A percentile compares a stretch with the other conserved stretches of the same genome.
Evolutionary conservation across 2,888 invertebrate species (phyloP).

Genomic region (Neelides folsomi): DNA sequence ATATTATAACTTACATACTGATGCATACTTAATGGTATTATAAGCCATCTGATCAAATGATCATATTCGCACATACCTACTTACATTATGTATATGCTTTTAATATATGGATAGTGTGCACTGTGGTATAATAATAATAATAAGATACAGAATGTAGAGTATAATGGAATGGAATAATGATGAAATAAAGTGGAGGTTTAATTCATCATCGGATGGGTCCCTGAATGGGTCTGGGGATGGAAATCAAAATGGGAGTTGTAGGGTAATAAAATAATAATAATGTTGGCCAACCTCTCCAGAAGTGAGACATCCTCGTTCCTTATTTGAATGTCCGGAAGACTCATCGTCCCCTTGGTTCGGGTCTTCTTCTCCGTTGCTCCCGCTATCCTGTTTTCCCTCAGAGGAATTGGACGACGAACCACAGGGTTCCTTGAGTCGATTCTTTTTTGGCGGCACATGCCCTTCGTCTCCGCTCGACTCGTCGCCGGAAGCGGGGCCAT

Average conservation of each 20-base stretch:
- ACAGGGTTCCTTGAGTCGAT: conserved; percentile 13
- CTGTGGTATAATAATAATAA: no score
- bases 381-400: no score
- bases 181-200: background rate
- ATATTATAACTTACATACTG: no score
- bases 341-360: conserved; percentile 22
- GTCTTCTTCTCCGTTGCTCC: conserved; percentile 14
- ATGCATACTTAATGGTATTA: no score
- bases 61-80: no score
- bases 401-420: background rate
- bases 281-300: conserved; percentile 29
- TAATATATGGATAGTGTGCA: no score
- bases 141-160: no score
- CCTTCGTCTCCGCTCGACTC: conserved; percentile 27
- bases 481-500: conserved; percentile 9
- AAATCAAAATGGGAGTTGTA: background rate
- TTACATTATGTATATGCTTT: no score
- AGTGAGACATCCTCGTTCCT: conserved; percentile 25
- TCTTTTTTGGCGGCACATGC: conserved; percentile 29
- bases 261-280: background rate
- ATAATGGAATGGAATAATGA: no score
- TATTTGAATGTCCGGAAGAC: conserved; percentile 18
- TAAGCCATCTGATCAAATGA: no score
- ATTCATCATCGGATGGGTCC: background rate
- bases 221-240: background rate